These are phyloP conservation scores for Cricetomys ansorgei DNA, from an alignment of 2,113 vertebrate genomes.

Conservation along the genomic window DNA sequence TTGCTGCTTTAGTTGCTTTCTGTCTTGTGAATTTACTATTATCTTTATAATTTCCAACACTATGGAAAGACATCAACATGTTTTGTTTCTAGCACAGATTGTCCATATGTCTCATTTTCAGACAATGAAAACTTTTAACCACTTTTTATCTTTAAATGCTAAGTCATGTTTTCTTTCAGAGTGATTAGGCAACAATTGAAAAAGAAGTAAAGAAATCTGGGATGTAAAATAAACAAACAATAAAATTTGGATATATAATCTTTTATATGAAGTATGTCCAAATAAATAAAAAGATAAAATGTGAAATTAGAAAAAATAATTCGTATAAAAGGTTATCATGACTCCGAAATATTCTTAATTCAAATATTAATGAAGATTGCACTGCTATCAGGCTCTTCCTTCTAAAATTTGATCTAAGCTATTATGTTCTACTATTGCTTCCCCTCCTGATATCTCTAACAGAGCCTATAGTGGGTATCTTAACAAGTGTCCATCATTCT, in stretches of 20 bases:
- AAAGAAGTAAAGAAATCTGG: background rate
- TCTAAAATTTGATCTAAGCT: background rate
- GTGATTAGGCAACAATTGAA: background rate
- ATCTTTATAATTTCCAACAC: background rate
- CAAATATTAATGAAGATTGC: background rate
- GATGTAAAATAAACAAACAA: background rate
- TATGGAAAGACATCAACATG: background rate
- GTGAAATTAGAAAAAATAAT: background rate
- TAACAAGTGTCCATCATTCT: background rate
- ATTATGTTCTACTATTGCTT: background rate
- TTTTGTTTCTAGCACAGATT: background rate
- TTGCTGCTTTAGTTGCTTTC: too few species aligned
- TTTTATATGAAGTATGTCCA: background rate
- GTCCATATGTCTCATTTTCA: background rate
- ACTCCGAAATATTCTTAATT: background rate
- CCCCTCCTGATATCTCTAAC: background rate
- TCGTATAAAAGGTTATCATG: background rate
- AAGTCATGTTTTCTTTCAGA: background rate
- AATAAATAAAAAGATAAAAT: background rate
- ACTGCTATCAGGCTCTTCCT: fast-evolving
- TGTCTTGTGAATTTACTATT: background rate
- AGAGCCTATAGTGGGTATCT: background rate
- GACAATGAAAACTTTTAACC: background rate
- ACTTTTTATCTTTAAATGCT: background rate
- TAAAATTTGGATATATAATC: background rate